Conservation (phyloP, 2,113 vertebrate genomes). For the Thalassoma bifasciatum region DNA sequence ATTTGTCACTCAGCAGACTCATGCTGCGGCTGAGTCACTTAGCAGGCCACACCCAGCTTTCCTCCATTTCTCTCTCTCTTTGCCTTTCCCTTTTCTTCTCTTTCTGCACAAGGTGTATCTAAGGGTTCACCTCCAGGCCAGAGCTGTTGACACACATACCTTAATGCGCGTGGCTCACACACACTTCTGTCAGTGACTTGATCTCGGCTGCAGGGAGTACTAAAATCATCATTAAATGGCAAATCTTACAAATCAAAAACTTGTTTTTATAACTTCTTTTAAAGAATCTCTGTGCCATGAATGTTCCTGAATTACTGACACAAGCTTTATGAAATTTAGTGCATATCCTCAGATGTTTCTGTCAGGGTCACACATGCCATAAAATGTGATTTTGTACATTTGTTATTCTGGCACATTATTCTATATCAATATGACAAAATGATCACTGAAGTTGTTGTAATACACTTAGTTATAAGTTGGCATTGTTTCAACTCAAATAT, state of each 20-base stretch:
- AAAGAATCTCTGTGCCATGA: background rate
- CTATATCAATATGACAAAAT: no score
- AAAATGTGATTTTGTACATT: no score
- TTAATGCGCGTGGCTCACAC: slow-evolving; percentile 72
- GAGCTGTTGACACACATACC: slow-evolving; percentile 78
- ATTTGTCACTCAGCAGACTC: slow-evolving; percentile 80
- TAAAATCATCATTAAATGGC: slow-evolving; percentile 43
- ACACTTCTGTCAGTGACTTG: slow-evolving; percentile 64
- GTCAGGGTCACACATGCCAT: slow-evolving; percentile 5
- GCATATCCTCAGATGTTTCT: slow-evolving; percentile 8
- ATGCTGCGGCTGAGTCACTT: slow-evolving; percentile 71
- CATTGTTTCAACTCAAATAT: no score
- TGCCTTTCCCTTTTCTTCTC: slow-evolving; percentile 76
- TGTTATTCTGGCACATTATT: no score
- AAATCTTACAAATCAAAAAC: slow-evolving; percentile 29
- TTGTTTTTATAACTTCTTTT: slow-evolving; percentile 1
- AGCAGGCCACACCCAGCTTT: slow-evolving; percentile 73
- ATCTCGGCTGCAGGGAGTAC: slow-evolving; percentile 4
- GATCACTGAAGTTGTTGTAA: no score
- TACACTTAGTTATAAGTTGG: no score
- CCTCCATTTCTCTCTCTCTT: slow-evolving; percentile 33
- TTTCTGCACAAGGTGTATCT: slow-evolving; percentile 67
- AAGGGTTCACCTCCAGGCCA: slow-evolving; percentile 78
- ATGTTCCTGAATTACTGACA: background rate
- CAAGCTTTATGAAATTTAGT: background rate